phyloP scores from a whole-genome alignment of 1,140 invertebrate genomes.

The Drosophila mayri region DNA sequence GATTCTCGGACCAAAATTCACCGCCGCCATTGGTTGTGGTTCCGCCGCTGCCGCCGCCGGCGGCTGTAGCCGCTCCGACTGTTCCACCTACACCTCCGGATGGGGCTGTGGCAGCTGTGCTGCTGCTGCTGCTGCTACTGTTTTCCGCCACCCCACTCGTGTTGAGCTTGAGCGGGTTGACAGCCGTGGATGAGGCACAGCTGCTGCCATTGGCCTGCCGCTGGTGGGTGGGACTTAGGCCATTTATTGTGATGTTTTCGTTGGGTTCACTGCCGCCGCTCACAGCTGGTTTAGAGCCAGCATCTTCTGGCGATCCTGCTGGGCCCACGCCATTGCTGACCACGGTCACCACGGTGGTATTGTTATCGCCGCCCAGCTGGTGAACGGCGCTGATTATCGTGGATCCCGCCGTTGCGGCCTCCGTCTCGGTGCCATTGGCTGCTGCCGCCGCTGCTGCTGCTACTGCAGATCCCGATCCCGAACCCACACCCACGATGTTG shows the following conservation, averaged over 20 bases:
- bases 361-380: slow-evolving; percentile 63
- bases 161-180: slow-evolving; percentile 32
- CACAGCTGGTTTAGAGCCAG: slow-evolving; percentile 5
- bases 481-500: slow-evolving; percentile 79
- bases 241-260: slow-evolving; percentile 83
- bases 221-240: slow-evolving; percentile 69
- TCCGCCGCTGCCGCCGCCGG: not conserved
- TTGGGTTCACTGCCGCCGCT: slow-evolving; percentile 62
- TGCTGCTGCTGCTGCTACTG: slow-evolving; percentile 17
- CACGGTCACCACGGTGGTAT: slow-evolving; percentile 68
- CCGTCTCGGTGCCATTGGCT: slow-evolving; percentile 43
- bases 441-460: slow-evolving; percentile 29
- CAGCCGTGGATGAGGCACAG: slow-evolving; percentile 4
- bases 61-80: slow-evolving; percentile 55
- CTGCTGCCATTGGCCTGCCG: slow-evolving; percentile 22
- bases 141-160: slow-evolving; percentile 34
- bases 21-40: slow-evolving; percentile 43
- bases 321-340: slow-evolving; percentile 60
- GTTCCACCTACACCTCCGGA: slow-evolving; percentile 8
- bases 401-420: slow-evolving; percentile 36
- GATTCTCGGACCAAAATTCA: slow-evolving; percentile 88
- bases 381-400: slow-evolving; percentile 72
- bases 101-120: slow-evolving; percentile 57
- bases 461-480: slow-evolving; percentile 36
- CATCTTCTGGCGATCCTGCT: slow-evolving; percentile 7